Evolutionary conservation across 2,888 invertebrate species (phyloP).

Genomic region (Cheilosia scutellata): DNA sequence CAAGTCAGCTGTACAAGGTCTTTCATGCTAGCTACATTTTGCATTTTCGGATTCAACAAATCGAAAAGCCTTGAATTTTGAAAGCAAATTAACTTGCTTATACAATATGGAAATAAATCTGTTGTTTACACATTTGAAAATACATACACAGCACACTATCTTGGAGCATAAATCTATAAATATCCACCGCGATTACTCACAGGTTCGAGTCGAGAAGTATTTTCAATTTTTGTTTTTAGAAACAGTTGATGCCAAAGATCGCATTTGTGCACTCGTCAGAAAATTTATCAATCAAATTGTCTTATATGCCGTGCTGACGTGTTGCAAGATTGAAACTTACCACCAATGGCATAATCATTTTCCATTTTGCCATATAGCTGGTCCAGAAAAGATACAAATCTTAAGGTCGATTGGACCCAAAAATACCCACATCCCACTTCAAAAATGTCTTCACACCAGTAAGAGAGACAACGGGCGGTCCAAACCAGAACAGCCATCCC

Average conservation of each 20-base stretch:
- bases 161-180: constrained; percentile 36
- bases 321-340: background rate
- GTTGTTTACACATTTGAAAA: constrained; percentile 46
- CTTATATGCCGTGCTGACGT: background rate
- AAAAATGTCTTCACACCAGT: background rate
- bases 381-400: constrained; percentile 1
- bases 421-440: constrained; percentile 1
- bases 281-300: background rate
- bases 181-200: constrained; percentile 27
- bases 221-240: background rate
- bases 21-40: background rate
- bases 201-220: background rate
- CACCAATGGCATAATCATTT: background rate
- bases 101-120: constrained; percentile 42
- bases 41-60: constrained; percentile 1
- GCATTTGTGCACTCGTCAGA: background rate
- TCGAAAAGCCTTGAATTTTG: constrained; percentile 49
- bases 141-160: constrained; percentile 6
- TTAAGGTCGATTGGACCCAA: constrained; percentile 35
- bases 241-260: background rate
- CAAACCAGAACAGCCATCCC: background rate
- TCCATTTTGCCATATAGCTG: background rate
- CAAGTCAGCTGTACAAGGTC: background rate
- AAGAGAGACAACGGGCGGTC: constrained; percentile 11
- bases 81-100: constrained; percentile 35